These are phyloP conservation scores for Myiopsitta monachus DNA, from an alignment of 2,113 vertebrate genomes.

Conservation along the genomic window DNA sequence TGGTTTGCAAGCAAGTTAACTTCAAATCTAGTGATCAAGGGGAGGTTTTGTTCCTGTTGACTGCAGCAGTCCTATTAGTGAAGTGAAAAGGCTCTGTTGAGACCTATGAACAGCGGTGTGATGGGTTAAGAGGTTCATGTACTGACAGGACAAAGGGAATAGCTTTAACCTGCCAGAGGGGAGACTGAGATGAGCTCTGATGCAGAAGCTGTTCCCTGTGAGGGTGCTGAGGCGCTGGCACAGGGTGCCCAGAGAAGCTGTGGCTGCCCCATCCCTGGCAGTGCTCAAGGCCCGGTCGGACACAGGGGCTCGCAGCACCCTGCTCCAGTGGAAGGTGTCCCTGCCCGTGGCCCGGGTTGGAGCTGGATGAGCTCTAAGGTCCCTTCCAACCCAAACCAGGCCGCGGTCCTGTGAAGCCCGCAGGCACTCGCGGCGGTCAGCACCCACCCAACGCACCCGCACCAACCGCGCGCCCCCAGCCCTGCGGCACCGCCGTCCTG, in stretches of 20 bases:
- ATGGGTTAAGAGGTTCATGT: not conserved
- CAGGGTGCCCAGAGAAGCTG: too few species aligned
- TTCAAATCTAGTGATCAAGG: not conserved
- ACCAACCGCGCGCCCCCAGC: too few species aligned
- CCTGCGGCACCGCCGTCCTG: not conserved
- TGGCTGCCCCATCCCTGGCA: too few species aligned
- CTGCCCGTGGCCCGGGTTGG: too few species aligned
- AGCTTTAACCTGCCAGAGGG: not conserved
- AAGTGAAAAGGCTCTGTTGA: accelerated
- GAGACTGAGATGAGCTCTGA: not conserved
- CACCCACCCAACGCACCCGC: not conserved
- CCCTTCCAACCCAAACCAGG: too few species aligned
- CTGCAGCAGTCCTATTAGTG: accelerated
- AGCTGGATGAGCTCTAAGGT: too few species aligned
- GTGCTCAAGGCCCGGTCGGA: too few species aligned
- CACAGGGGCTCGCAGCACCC: too few species aligned
- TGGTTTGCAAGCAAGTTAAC: not conserved
- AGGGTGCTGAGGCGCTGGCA: too few species aligned
- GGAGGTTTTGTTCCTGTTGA: not conserved
- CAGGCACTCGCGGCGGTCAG: too few species aligned
- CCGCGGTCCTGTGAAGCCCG: not conserved
- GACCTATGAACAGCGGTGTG: accelerated
- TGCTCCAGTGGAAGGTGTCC: too few species aligned
- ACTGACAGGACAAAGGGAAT: not conserved
- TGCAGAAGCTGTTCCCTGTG: too few species aligned